Base-by-base conservation (phyloP, 30 jellyfish, hydroid and myxozoan genomes). In the Pseudorhiza aurosa region DNA sequence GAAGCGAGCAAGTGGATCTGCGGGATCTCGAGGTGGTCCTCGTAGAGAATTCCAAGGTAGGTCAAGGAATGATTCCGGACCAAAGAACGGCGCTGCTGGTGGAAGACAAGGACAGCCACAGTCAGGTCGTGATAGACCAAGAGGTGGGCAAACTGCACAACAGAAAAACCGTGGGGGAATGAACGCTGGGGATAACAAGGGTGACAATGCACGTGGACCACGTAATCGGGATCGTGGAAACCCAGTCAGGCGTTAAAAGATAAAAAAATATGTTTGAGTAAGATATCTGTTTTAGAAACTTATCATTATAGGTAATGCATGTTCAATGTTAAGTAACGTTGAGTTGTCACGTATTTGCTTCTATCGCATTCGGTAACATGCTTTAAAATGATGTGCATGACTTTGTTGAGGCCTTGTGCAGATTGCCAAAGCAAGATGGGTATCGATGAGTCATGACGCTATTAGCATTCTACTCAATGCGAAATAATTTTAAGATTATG, bases 1-100 rank as follows among this genome's bases (percentile, higher is more conserved):
- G 86, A 93, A 93, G 47, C 77, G 99, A 21, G 69, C 96, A 10
- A 75, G 87, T 53, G 90, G 85, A 5, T 51, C 95, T 27, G 96
- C 44, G 10, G 80, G 89, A 36, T 77, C 85, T 21, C 78, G 87
- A 4, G 88, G 93, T 2, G 90, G 96, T 50, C 96, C 75, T 25
- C 60, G 86, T 33, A 64, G 96, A 44, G 88, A 75, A 28, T 65
- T 68, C 21, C 10, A 56, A 0, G 89, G 87, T 0, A 62, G 80
- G 47, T 32, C 84, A 17, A 83, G 90, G 42, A 75, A 68, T 29
- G 87, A 69, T 68, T 47, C 87, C 2, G 91, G 85, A 45, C 77
- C 88, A 24, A 57, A 87, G 46, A 77, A 87, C 47, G 87, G 97
- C 33, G 88, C 87, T 24, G 81, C 87, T 12, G 80, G 87, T n/a